phyloP scores from a whole-genome alignment of 2,888 invertebrate species.

The Harpagoxenus sublaevis region DNA sequence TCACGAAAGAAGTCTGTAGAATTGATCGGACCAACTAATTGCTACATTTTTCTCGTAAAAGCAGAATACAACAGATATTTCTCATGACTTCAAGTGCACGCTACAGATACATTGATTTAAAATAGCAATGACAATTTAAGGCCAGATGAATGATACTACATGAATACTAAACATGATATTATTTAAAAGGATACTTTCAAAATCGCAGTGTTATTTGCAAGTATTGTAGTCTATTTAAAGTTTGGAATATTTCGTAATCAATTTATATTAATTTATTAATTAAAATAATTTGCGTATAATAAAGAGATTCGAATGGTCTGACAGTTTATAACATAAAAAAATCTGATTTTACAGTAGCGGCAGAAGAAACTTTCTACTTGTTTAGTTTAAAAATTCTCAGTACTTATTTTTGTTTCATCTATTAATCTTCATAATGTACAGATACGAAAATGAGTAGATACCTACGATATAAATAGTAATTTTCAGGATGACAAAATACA shows the following conservation, averaged over 20 bases:
- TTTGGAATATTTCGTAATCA: not conserved
- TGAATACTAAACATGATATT: not conserved
- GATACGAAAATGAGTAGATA: not conserved
- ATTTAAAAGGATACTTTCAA: not conserved
- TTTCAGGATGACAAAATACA: not conserved
- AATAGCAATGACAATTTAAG: not conserved
- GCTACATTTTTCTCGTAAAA: not conserved
- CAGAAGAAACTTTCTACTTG: not conserved
- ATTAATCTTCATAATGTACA: not conserved
- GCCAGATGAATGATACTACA: not conserved
- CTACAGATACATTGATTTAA: not conserved
- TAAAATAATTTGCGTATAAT: not conserved
- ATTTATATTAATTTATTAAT: not conserved
- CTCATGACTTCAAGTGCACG: not conserved
- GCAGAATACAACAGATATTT: not conserved
- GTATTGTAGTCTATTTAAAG: not conserved
- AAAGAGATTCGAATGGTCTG: not conserved
- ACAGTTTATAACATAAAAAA: not conserved
- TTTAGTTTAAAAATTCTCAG: conserved; percentile 2
- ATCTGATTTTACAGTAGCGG: not conserved
- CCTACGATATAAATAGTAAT: not conserved
- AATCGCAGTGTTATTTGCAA: not conserved
- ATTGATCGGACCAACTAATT: not conserved
- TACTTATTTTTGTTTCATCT: not conserved
- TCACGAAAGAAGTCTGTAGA: not conserved